phyloP scores from a whole-genome alignment of 2,888 invertebrate genomes.

The Cephalotes varians region DNA sequence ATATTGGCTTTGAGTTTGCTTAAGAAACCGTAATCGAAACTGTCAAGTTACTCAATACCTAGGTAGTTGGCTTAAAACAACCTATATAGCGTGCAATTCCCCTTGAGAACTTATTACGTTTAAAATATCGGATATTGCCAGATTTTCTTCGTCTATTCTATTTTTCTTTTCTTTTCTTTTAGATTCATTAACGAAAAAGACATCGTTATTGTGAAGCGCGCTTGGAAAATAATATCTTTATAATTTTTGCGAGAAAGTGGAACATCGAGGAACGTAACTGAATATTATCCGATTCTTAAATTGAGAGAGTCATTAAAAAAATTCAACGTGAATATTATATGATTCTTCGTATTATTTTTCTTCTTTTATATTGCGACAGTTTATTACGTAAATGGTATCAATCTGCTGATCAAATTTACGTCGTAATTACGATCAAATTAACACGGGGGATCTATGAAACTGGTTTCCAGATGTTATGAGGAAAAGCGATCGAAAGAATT shows the following conservation, averaged over 20 bases:
- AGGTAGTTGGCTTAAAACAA: slow-evolving; percentile 3
- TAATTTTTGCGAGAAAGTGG: slow-evolving; percentile 21
- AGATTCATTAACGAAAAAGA: slow-evolving; percentile 38
- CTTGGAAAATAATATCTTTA: slow-evolving; percentile 24
- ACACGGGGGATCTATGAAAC: background rate
- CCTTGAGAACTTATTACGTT: slow-evolving; percentile 47
- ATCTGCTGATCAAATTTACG: slow-evolving; percentile 32
- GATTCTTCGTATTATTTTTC: slow-evolving; percentile 24
- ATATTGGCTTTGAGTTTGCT: slow-evolving; percentile 12
- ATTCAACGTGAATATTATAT: slow-evolving; percentile 15
- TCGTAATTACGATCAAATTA: slow-evolving; percentile 25
- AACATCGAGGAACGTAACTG: slow-evolving; percentile 26
- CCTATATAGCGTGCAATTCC: slow-evolving; percentile 3
- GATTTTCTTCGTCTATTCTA: slow-evolving; percentile 40
- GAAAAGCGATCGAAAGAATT: background rate
- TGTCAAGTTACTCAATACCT: slow-evolving; percentile 15
- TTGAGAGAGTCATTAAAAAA: slow-evolving; percentile 37
- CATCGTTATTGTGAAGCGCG: slow-evolving; percentile 23
- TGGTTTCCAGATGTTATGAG: background rate
- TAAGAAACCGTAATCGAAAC: background rate
- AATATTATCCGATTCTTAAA: slow-evolving; percentile 41
- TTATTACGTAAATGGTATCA: background rate
- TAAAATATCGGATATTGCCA: slow-evolving; percentile 35
- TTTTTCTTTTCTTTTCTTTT: slow-evolving; percentile 21
- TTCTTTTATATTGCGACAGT: background rate